Evolutionary conservation across 2,888 invertebrate species (phyloP), one percentile per base, ranked within the genome.

Genomic region (Lingula anatina): DNA sequence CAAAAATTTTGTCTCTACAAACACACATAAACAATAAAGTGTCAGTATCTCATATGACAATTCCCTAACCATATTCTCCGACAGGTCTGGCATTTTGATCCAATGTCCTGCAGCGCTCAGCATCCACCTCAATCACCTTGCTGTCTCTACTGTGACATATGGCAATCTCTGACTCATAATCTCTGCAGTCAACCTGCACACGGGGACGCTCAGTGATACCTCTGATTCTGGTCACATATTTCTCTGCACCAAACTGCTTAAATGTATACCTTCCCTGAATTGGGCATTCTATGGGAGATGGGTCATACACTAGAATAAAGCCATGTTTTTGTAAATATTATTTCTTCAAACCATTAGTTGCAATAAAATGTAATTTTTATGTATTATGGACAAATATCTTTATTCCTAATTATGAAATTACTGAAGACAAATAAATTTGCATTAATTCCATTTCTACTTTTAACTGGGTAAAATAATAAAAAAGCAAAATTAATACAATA

Each of bases 181-280:
- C 83, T 77, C 92, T 89, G 72, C 96, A 96, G 71, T 89, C 87
- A 50, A 90, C 86, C 72, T 91, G 90, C 3, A 93, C 92, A 54
- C 96, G 85, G 15, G 96, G 96, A 69, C 90, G 89, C 49, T 91
- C 79, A 0, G 96, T 97, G 0, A 97, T 92, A 51, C 96, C 96
- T 44, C 96, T 82, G 66, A 97, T 95, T 75, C 96, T 85, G 0
- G 95, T 96, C 79, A 87, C 88, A 69, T 96, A 95, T 28, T 67
- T 57, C 52, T 75, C 73, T 35, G 65, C 59, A 0, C 47, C 20
- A 28, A 62, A 56, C 78, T 97, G 96, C 0, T 87, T 85, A 70
- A 97, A 97, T 75, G 87, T 89, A 73, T 92, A 97, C 77, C 96
- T 94, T 1, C 97, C 97, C 38, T 94, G 96, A 1, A 97, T 87